phyloP scores from a whole-genome alignment of 2,888 invertebrate genomes.

The Patella pellucida region DNA sequence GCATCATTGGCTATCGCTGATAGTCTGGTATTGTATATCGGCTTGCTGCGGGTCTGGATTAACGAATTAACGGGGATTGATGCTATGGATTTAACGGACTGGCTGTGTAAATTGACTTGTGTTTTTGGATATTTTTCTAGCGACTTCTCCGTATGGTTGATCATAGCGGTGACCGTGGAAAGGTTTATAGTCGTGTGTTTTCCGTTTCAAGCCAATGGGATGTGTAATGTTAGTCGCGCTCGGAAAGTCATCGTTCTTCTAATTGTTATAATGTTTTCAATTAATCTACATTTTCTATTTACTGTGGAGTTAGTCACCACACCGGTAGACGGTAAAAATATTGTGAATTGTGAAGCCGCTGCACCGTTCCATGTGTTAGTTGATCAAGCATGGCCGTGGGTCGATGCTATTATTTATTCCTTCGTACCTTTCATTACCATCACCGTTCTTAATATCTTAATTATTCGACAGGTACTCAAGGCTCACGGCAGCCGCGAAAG shows the following conservation, averaged over 20 bases:
- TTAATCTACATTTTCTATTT: slow-evolving; percentile 65
- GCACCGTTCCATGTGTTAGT: slow-evolving; percentile 39
- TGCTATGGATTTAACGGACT: slow-evolving; percentile 51
- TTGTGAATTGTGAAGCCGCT: slow-evolving; percentile 41
- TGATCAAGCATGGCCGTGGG: slow-evolving; percentile 63
- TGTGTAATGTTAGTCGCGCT: slow-evolving; percentile 60
- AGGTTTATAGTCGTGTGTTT: slow-evolving; percentile 66
- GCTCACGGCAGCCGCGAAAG: slow-evolving; percentile 32
- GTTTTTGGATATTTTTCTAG: slow-evolving; percentile 61
- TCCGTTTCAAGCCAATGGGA: slow-evolving; percentile 60
- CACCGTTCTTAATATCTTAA: slow-evolving; percentile 59
- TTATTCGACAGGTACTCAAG: slow-evolving; percentile 60
- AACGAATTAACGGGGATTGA: slow-evolving; percentile 59
- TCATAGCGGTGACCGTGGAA: slow-evolving; percentile 67
- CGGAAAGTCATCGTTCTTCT: slow-evolving; percentile 54
- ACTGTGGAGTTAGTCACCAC: slow-evolving; percentile 49
- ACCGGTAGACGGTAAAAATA: slow-evolving; percentile 27
- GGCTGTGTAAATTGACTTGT: slow-evolving; percentile 62
- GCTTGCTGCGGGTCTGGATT: slow-evolving; percentile 65
- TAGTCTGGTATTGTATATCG: slow-evolving; percentile 64
- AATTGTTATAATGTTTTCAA: slow-evolving; percentile 47
- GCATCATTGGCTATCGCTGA: slow-evolving; percentile 66
- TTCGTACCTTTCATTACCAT: slow-evolving; percentile 62
- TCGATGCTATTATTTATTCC: slow-evolving; percentile 66
- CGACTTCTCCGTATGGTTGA: slow-evolving; percentile 68